Percentiles rank a stretch among this genome's conserved stretches.
Conservation (phyloP, 2,888 invertebrate genomes). For the Cybosia mesomella region DNA sequence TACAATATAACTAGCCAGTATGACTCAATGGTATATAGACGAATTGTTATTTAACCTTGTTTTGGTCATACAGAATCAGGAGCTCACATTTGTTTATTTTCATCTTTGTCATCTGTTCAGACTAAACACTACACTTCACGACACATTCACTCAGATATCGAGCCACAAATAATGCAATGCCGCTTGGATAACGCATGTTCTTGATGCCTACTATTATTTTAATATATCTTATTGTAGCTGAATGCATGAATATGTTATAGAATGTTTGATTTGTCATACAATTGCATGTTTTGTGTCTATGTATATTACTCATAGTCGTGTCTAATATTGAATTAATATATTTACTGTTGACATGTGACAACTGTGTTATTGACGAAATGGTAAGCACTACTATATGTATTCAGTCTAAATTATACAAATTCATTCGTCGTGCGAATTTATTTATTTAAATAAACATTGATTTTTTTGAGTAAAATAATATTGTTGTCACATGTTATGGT, state of each 20-base stretch:
- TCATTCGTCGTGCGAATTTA: neutral
- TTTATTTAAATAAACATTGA: neutral
- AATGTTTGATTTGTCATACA: slow-evolving; percentile 55
- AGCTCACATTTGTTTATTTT: neutral
- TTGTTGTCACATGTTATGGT: slow-evolving; percentile 42
- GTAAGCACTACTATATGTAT: neutral
- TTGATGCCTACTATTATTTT: slow-evolving; percentile 54
- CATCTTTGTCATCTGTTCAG: neutral
- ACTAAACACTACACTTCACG: slow-evolving; percentile 24
- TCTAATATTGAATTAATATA: slow-evolving; percentile 30
- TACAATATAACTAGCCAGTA: neutral
- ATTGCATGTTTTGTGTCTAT: slow-evolving; percentile 76
- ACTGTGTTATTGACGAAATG: slow-evolving; percentile 31
- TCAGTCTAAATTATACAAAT: neutral
- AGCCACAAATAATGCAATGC: slow-evolving; percentile 81
- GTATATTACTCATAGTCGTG: slow-evolving; percentile 27
- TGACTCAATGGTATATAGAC: neutral
- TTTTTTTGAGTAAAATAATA: slow-evolving; percentile 16
- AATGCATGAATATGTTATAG: slow-evolving; percentile 65
- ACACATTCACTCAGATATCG: slow-evolving; percentile 31
- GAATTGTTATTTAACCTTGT: neutral
- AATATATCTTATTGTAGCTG: slow-evolving; percentile 65
- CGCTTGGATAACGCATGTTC: slow-evolving; percentile 67
- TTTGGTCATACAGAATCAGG: neutral
- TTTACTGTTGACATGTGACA: slow-evolving; percentile 34